Percentiles rank a stretch among this genome's conserved stretches.
Evolutionary conservation across 2,888 invertebrate species (phyloP).

Genomic region (Schizotus pectinicornis): DNA sequence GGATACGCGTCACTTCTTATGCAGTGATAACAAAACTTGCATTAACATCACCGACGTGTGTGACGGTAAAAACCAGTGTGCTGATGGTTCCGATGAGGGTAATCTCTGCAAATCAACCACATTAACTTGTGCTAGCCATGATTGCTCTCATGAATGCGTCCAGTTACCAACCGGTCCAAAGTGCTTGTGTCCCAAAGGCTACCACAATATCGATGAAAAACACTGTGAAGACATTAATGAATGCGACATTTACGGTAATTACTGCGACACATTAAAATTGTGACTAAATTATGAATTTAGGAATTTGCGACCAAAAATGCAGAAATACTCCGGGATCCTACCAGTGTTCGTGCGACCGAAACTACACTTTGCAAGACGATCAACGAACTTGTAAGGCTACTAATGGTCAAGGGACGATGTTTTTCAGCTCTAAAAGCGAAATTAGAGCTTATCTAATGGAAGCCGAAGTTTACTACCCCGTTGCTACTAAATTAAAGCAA

Average conservation of each 20-base stretch:
- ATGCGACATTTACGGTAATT: constrained; percentile 65
- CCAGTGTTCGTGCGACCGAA: constrained; percentile 68
- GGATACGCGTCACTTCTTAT: constrained; percentile 61
- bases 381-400: constrained; percentile 63
- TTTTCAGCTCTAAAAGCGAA: constrained; percentile 71
- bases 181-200: constrained; percentile 66
- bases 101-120: constrained; percentile 51
- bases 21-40: constrained; percentile 63
- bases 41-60: constrained; percentile 62
- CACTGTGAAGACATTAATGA: constrained; percentile 68
- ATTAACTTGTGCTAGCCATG: constrained; percentile 50
- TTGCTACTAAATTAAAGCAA: constrained; percentile 63
- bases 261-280: not conserved
- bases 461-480: constrained; percentile 60
- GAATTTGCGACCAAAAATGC: constrained; percentile 73
- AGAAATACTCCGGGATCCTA: constrained; percentile 66
- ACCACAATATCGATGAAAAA: constrained; percentile 52
- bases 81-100: constrained; percentile 69
- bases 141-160: constrained; percentile 57
- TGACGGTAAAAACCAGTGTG: constrained; percentile 63
- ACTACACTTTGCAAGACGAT: constrained; percentile 62
- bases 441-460: constrained; percentile 70
- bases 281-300: constrained; percentile 31
- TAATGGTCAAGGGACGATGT: constrained; percentile 69
- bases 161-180: constrained; percentile 61